Conservation (phyloP, 1,140 invertebrate genomes). For the Bacillus rossius region DNA sequence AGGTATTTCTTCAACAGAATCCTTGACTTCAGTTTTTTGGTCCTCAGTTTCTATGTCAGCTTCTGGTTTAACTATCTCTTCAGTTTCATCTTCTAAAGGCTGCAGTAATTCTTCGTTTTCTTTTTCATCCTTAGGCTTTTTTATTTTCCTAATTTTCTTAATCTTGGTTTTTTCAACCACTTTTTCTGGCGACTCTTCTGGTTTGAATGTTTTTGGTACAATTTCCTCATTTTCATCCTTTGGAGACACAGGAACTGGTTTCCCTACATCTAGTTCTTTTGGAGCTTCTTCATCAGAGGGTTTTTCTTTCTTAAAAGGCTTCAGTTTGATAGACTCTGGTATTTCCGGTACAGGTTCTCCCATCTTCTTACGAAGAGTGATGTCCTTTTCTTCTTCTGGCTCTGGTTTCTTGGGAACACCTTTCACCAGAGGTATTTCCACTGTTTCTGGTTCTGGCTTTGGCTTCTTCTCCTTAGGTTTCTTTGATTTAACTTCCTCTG, state of each 20-base stretch:
- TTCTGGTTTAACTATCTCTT: too few species aligned
- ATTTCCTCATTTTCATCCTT: background rate
- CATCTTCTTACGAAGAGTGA: constrained; percentile 31
- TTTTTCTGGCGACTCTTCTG: background rate
- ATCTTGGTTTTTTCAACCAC: background rate
- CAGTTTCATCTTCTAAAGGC: constrained; percentile 26
- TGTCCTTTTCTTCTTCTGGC: constrained; percentile 32
- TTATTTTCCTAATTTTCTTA: constrained; percentile 2
- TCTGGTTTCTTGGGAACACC: constrained; percentile 48
- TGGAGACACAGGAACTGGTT: constrained; percentile 1
- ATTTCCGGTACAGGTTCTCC: constrained; percentile 8
- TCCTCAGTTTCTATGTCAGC: too few species aligned
- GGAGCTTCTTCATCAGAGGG: constrained; percentile 6
- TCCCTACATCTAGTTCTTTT: constrained; percentile 21
- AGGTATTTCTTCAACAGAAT: constrained; percentile 26
- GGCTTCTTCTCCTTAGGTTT: constrained; percentile 14
- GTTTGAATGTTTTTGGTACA: background rate
- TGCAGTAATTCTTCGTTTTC: constrained; percentile 12
- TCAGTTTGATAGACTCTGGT: constrained; percentile 13
- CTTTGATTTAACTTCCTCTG: constrained; percentile 12
- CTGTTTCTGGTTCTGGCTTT: constrained; percentile 11
- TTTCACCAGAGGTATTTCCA: constrained; percentile 40
- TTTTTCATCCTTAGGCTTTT: constrained; percentile 11
- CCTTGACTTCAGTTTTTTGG: constrained; percentile 27
- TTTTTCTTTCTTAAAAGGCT: constrained; percentile 15